phyloP scores from a whole-genome alignment of 2,113 vertebrate genomes.

The Poicephalus gulielmi region DNA sequence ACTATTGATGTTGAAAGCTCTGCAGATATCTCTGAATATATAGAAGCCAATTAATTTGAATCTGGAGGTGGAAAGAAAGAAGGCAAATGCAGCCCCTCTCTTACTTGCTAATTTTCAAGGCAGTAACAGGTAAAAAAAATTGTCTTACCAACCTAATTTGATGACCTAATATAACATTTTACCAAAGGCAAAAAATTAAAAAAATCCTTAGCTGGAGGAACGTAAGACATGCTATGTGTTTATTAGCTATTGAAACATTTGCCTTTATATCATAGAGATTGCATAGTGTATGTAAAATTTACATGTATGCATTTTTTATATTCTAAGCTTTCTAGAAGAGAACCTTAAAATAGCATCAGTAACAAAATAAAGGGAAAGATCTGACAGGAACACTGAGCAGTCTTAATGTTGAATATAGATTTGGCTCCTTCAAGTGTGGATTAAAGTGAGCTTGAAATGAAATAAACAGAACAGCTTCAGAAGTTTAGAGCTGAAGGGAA shows the following conservation, averaged over 20 bases:
- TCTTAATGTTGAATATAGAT: constrained; percentile 30
- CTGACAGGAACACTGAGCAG: constrained; percentile 29
- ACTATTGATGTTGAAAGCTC: neutral
- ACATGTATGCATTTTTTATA: neutral
- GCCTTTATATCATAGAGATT: neutral
- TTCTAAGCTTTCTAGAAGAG: neutral
- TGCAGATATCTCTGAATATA: neutral
- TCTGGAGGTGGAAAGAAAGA: neutral
- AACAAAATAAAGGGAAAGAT: constrained; percentile 33
- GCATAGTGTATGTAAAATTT: constrained; percentile 1
- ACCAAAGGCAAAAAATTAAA: neutral
- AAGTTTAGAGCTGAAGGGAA: constrained; percentile 62
- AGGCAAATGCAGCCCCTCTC: neutral
- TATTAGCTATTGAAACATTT: neutral
- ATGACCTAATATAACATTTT: neutral
- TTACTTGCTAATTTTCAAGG: neutral
- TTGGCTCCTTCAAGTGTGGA: constrained; percentile 36
- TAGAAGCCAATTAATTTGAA: neutral
- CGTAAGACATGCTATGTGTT: neutral
- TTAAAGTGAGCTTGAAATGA: constrained; percentile 56
- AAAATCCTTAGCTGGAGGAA: neutral
- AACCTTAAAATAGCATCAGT: constrained; percentile 29
- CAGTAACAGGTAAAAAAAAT: neutral
- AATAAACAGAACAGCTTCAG: constrained; percentile 57
- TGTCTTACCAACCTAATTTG: neutral